Base-by-base conservation (phyloP, 2,113 vertebrate genomes). In the Heptranchias perlo region DNA sequence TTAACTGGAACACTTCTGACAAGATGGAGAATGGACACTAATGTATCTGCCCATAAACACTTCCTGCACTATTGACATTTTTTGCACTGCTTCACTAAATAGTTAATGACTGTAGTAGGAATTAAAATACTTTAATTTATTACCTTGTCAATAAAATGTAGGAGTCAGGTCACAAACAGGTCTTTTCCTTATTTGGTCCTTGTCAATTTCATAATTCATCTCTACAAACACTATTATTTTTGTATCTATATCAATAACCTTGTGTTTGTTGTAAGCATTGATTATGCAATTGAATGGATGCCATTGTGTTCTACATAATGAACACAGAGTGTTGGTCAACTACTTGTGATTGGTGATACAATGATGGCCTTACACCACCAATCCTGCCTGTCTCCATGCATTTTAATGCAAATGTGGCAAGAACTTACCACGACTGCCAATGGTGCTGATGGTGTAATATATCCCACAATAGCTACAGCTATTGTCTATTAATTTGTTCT, bases 41-140 rank as follows among this genome's bases (percentile, higher is more conserved):
- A 94, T 94, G 62, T 94, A 28, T 94, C 93, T 73, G 94, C 13
- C 25, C 47, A 69, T 95, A 58, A 91, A 91, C 54, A 58, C 87
- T 91, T 91, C 87, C 52, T 91, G 87, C 52, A 52, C 49, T 35
- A 95, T 73, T 52, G 65, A 95, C 65, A 52, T 18, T 28, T 65
- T 69, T 31, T 95, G 44, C 64, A 67, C 65, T 73, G 94, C 94
- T 69, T 69, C 64, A 73, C 28, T 69, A 95, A 95, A 95, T 95
- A 95, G 94, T 73, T 95, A 95, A 69, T 95, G 94, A 31, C 44
- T 95, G 62, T 39, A 52, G 94, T 35, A 69, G 11, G 52, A 95
- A 69, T 95, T 95, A 44, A 31, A 73, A 94, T 39, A 28, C 64
- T 69, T 52, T 95, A 94, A 95, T 73, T 49, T 69, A 95, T 69